Conservation (phyloP, 1,140 invertebrate genomes). For the Nasonia longicornis region DNA sequence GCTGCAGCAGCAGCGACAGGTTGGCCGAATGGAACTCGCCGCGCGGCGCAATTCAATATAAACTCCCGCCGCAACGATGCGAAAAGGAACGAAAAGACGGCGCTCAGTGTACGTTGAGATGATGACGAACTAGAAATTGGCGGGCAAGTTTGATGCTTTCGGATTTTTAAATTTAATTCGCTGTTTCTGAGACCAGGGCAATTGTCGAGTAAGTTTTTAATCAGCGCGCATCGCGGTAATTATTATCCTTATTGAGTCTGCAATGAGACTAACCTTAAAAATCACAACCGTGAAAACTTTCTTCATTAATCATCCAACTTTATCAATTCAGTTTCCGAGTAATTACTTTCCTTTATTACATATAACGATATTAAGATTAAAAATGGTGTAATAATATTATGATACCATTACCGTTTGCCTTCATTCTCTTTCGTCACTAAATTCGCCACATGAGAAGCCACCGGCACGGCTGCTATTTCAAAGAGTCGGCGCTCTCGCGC, state of each 20-base stretch:
- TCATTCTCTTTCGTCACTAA: background rate
- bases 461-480: background rate
- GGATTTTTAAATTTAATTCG: background rate
- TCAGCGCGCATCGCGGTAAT: background rate
- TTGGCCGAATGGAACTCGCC: slow-evolving; percentile 2
- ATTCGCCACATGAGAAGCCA: slow-evolving; percentile 22
- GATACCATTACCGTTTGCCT: background rate
- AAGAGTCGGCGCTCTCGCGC: background rate
- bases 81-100: background rate
- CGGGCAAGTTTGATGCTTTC: background rate
- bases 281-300: slow-evolving; percentile 12
- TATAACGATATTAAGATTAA: slow-evolving; percentile 26
- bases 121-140: background rate
- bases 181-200: background rate
- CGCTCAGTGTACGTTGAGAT: background rate
- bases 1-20: background rate
- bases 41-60: slow-evolving; percentile 20
- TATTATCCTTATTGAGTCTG: background rate
- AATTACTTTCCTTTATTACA: slow-evolving; percentile 32
- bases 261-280: slow-evolving; percentile 3
- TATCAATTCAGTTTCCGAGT: slow-evolving; percentile 22
- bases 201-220: background rate
- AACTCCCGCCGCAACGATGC: slow-evolving; percentile 10
- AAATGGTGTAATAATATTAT: slow-evolving; percentile 18
- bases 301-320: slow-evolving; percentile 19